phyloP scores from a whole-genome alignment of 2,797 vertebrate species.

The Galago senegalensis region DNA sequence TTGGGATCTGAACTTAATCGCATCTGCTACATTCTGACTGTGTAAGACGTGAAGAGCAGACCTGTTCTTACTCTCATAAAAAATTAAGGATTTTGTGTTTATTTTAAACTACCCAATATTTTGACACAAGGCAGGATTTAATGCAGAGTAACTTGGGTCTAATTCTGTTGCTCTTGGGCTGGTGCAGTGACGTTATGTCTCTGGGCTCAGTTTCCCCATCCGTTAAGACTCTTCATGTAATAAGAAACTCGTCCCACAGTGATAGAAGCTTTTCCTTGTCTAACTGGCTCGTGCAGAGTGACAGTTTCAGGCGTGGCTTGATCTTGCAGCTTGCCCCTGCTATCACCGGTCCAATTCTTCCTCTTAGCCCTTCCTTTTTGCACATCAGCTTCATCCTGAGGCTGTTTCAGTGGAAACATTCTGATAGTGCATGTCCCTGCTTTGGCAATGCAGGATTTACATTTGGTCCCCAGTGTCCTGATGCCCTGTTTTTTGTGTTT shows the following conservation, averaged over 20 bases:
- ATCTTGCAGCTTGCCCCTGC: not conserved
- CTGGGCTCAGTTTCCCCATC: not conserved
- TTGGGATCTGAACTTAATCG: not conserved
- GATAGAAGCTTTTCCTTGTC: not conserved
- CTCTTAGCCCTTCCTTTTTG: not conserved
- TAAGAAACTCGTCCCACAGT: not conserved
- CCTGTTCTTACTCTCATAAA: not conserved
- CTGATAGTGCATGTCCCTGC: not conserved
- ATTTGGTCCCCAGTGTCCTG: not conserved
- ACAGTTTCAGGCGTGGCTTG: not conserved
- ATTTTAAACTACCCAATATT: not conserved
- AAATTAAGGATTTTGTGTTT: not conserved
- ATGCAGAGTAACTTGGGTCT: not conserved
- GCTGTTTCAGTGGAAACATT: not conserved
- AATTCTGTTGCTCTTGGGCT: not conserved
- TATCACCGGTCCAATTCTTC: not conserved
- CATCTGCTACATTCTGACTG: not conserved
- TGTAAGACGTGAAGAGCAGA: not conserved
- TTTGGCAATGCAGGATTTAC: not conserved
- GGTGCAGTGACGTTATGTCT: not conserved
- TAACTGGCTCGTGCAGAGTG: not conserved
- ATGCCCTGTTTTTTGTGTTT: not conserved
- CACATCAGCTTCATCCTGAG: not conserved
- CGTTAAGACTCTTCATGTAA: not conserved
- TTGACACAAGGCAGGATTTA: not conserved